Base-by-base conservation (phyloP, 2,113 vertebrate species). In the Vimba vimba region DNA sequence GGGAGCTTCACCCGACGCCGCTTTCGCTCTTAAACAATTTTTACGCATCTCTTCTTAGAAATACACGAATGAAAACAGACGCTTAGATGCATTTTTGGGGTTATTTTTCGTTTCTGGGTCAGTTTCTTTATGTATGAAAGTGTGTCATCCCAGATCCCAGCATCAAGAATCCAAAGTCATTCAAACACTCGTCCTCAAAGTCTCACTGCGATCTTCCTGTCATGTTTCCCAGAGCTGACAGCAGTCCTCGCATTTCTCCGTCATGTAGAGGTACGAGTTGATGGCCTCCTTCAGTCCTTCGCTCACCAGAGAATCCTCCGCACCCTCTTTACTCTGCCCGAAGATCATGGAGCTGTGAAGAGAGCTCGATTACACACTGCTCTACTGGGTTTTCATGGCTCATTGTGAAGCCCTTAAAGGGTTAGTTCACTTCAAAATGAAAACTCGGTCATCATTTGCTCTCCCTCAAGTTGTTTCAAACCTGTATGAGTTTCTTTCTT, bases 191-290 rank as follows among this genome's bases (percentile, higher is more conserved):
- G 4, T 30, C 52, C 21, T 62, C 64, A 43, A 77, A 11, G 74
- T 55, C 25, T 79, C 59, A 13, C 12, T 9, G 25, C 30, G 11
- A 17, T 6, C 7, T 43, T 83, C 39, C 27, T 11, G 3, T 88
- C 78, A 85, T 69, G 88, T 57, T 13, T 86, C 90, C 86, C 78
- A 86, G 87, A 80, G 68, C 23, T 47, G 86, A 33, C 85, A 82
- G 62, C 89, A 89, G 82, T 86, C 88, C n/a, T 79, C 55, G 0
- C 89, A 77, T 6, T 36, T 88, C 0, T 95, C 94, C 0, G 95
- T 93, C 91, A 96, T 91, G 64, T 91, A 94, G 75, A 96, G 91
- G 85, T 96, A 96, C 62, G 95, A 96, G 86, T 89, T 95, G 76
- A 96, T 91, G 74, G 96, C 92, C 66, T 96, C 95, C 59, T 94